Base-by-base conservation (phyloP, 2,888 invertebrate genomes). In the Teinopalpus imperialis region DNA sequence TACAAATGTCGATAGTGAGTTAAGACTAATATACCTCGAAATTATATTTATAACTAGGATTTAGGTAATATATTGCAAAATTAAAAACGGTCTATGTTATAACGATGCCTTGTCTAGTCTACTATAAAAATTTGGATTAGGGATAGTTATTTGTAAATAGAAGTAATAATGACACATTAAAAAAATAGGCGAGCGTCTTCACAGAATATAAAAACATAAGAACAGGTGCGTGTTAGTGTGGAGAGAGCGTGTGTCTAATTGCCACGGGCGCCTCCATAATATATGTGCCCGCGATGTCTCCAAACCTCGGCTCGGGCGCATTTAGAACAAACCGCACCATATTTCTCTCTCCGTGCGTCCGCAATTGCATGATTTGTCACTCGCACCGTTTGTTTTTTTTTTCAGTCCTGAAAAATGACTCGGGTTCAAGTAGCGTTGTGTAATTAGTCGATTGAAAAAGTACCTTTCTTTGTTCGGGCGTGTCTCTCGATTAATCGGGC, bases 361-460 rank as follows among this genome's bases (percentile, higher is more conserved):
- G 78, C 86, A 82, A 86, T 85, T 83, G 81, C 81, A 81, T 85
- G 83, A 87, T 87, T 87, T 87, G 87, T 87, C 86, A 86, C 81
- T 80, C 80, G 71, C 61, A 65, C 59, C 63, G 62, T 63, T 67
- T 62, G 57, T 67, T 63, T 76, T 81, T 57, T 68, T 59, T 59
- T 61, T 54, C 59, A 63, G 68, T 74, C 10, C 46, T 78, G 82
- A 85, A 82, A 82, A 85, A 86, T 85, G 75, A 69, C 63, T 68
- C 61, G 57, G 67, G 71, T 74, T 79, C 74, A 77, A 76, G 71
- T 70, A 67, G 70, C 69, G 59, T 56, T 62, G 67, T 57, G 68
- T 81, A 85, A 85, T 83, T 82, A 85, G 80, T 69, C 61, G 73
- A 61, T 74, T 77, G 81, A 81, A 81, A 81, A 81, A 85, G 76